A percentile compares a stretch with the other conserved stretches of the same genome.
phyloP scores from a whole-genome alignment of 2,113 vertebrate species.

The Proteles cristata region DNA sequence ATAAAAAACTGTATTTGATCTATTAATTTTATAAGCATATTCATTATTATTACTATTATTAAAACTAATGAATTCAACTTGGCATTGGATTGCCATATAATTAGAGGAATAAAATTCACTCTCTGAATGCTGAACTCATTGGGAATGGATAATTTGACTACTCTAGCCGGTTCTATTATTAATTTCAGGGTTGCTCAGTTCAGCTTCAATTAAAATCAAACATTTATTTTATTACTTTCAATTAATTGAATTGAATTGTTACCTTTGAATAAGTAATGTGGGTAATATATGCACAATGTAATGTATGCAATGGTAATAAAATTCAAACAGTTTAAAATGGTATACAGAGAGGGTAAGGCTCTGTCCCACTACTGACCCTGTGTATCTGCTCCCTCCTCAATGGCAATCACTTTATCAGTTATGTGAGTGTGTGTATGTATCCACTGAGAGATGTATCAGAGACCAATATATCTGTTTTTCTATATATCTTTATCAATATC shows the following conservation, averaged over 20 bases:
- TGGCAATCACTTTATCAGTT: background rate
- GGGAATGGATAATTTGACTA: constrained; percentile 65
- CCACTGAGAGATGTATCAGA: background rate
- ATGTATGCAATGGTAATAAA: constrained; percentile 54
- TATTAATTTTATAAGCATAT: constrained; percentile 70
- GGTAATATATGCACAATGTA: constrained; percentile 60
- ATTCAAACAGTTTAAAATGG: constrained; percentile 46
- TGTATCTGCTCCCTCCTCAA: background rate
- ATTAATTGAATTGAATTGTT: constrained; percentile 62
- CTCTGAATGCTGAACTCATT: constrained; percentile 50
- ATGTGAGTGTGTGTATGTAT: background rate
- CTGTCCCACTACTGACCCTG: background rate
- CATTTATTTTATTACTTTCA: constrained; percentile 78
- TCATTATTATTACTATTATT: constrained; percentile 71
- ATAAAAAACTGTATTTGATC: constrained; percentile 54
- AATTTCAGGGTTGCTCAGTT: constrained; percentile 75
- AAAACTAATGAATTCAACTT: constrained; percentile 75
- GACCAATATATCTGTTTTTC: background rate
- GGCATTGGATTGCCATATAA: constrained; percentile 65
- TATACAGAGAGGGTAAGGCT: constrained; percentile 5
- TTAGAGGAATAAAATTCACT: constrained; percentile 77
- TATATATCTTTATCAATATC: background rate
- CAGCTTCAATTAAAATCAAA: constrained; percentile 78
- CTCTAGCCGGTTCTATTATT: constrained; percentile 70
- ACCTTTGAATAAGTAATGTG: constrained; percentile 62